Percentiles rank a stretch among this genome's conserved stretches.
phyloP scores from a whole-genome alignment of 2,888 invertebrate species.

The Troides oblongomaculatus region DNA sequence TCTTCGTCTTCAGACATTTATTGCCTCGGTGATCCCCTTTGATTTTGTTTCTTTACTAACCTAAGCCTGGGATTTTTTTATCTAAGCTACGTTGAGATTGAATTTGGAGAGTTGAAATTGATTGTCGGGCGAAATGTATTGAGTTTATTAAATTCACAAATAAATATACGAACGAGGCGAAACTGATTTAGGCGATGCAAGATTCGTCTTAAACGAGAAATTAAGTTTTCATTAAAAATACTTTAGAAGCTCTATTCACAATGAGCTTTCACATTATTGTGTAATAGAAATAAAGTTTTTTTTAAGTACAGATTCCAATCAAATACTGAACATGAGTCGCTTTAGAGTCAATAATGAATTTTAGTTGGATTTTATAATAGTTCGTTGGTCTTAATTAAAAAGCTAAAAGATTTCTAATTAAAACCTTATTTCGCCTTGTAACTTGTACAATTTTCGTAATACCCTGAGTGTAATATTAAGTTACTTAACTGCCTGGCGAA shows the following conservation, averaged over 20 bases:
- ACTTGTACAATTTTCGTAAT: too few species aligned
- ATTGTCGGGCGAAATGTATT: conserved; percentile 3
- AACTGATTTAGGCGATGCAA: neutral
- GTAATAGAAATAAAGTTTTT: too few species aligned
- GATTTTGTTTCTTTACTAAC: conserved; percentile 28
- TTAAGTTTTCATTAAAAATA: neutral
- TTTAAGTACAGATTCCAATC: too few species aligned
- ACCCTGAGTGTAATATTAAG: neutral
- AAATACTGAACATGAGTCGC: too few species aligned
- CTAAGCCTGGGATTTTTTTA: conserved; percentile 21
- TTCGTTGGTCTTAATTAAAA: too few species aligned
- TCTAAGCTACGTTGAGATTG: conserved; percentile 17
- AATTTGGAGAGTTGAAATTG: conserved; percentile 22
- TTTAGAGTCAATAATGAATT: too few species aligned
- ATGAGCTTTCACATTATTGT: too few species aligned
- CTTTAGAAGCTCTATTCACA: too few species aligned
- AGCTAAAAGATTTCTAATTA: too few species aligned
- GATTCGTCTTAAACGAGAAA: neutral
- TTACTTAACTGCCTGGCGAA: neutral
- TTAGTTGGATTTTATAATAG: too few species aligned
- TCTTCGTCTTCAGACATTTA: conserved; percentile 22
- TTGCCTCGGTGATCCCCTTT: conserved; percentile 26
- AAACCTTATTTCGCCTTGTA: too few species aligned
- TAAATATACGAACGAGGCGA: neutral
- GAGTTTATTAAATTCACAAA: conserved; percentile 6